Percentiles rank a stretch among this genome's conserved stretches.
Evolutionary conservation across 2,888 invertebrate genomes (phyloP).

Genomic region (Thera obeliscata): DNA sequence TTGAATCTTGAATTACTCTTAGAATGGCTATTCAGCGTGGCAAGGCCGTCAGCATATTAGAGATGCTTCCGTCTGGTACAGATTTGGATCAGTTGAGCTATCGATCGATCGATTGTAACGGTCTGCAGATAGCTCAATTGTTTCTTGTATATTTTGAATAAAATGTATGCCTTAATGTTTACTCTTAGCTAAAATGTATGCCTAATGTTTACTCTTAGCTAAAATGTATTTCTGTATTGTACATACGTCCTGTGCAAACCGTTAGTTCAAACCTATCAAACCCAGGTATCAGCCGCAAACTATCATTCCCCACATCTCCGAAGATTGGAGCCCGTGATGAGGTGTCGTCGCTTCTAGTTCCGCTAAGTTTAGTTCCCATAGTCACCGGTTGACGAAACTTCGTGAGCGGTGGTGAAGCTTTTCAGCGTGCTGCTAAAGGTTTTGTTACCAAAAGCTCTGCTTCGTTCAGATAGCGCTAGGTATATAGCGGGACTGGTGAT

Average conservation of each 20-base stretch:
- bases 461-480: background rate
- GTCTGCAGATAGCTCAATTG: too few relatives aligned
- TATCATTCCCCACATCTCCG: slow-evolving; percentile 19
- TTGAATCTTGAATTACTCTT: too few relatives aligned
- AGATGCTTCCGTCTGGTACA: too few relatives aligned
- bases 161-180: too few relatives aligned
- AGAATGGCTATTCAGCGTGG: too few relatives aligned
- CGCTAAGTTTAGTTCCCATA: background rate
- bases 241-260: background rate
- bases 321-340: slow-evolving; percentile 28
- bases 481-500: background rate
- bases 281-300: slow-evolving; percentile 14
- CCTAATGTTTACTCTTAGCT: too few relatives aligned
- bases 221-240: background rate
- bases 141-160: too few relatives aligned
- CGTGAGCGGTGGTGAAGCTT: slow-evolving; percentile 4
- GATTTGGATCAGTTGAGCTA: too few relatives aligned
- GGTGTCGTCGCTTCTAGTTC: slow-evolving; percentile 15
- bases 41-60: too few relatives aligned
- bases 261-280: slow-evolving; percentile 15
- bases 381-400: slow-evolving; percentile 9
- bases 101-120: too few relatives aligned
- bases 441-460: background rate
- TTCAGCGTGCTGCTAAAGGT: background rate
- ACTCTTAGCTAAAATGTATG: too few relatives aligned